Percentiles rank a stretch among this genome's conserved stretches.
Conservation (phyloP, 2,113 vertebrate genomes). For the Elephas maximus region DNA sequence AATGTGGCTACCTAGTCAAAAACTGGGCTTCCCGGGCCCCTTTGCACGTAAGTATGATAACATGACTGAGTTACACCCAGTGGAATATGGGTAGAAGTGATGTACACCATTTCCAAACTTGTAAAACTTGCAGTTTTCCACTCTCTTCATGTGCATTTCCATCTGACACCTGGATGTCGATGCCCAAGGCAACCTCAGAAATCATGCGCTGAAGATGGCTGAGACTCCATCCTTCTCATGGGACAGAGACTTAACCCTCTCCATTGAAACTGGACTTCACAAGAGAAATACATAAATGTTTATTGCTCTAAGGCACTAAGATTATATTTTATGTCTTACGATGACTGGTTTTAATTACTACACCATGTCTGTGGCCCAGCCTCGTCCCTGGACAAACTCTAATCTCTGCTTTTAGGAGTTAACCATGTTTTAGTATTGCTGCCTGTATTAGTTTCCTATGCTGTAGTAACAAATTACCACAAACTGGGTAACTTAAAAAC, state of each 20-base stretch:
- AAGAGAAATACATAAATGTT: background rate
- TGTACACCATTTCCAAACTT: background rate
- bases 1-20: background rate
- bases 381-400: background rate
- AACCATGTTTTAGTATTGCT: rapidly evolving
- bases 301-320: background rate
- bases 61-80: background rate
- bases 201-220: background rate
- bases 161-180: background rate
- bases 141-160: background rate
- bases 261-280: background rate
- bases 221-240: background rate
- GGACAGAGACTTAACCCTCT: background rate
- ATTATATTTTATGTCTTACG: background rate
- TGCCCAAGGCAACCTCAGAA: background rate
- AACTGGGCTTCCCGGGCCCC: background rate
- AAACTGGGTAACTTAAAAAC: too few species aligned
- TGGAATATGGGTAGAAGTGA: background rate
- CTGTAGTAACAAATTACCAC: too few species aligned
- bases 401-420: background rate
- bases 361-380: background rate
- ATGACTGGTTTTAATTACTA: background rate
- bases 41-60: background rate
- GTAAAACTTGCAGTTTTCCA: background rate
- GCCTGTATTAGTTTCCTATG: background rate